Conservation (phyloP, 2,888 invertebrate genomes). For the Rhogogaster chlorosoma region DNA sequence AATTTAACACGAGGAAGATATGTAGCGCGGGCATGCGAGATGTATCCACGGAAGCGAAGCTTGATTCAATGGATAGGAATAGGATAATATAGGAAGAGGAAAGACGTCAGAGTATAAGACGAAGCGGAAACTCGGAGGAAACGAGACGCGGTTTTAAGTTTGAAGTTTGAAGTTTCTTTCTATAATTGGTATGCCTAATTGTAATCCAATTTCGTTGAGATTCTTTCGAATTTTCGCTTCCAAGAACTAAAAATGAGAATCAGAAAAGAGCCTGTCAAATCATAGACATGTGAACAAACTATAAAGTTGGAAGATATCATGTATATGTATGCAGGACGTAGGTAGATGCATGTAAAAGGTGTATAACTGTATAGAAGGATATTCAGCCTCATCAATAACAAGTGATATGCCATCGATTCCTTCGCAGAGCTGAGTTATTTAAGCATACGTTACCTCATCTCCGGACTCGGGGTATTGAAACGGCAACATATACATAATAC, state of each 20-base stretch:
- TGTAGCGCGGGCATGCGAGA: conserved; percentile 19
- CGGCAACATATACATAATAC: conserved; percentile 57
- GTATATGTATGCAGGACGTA: conserved; percentile 34
- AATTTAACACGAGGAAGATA: not conserved
- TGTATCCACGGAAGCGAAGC: not conserved
- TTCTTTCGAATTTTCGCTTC: not conserved
- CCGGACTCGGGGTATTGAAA: not conserved
- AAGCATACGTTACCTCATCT: conserved; percentile 33
- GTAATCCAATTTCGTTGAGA: not conserved
- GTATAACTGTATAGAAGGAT: not conserved
- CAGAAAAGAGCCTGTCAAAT: not conserved
- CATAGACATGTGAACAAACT: not conserved
- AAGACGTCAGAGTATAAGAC: not conserved
- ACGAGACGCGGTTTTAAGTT: not conserved
- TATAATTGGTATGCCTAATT: not conserved
- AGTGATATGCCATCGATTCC: not conserved
- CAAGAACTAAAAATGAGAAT: not conserved
- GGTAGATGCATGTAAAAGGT: conserved; percentile 6
- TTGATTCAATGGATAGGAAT: not conserved
- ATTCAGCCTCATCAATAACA: conserved; percentile 4
- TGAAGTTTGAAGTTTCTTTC: not conserved
- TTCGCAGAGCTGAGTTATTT: not conserved
- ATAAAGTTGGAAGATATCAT: not conserved
- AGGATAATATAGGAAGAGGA: not conserved
- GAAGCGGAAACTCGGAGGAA: not conserved